Evolutionary conservation across 2,888 invertebrate species (phyloP).

Genomic region (Phlogophora meticulosa): DNA sequence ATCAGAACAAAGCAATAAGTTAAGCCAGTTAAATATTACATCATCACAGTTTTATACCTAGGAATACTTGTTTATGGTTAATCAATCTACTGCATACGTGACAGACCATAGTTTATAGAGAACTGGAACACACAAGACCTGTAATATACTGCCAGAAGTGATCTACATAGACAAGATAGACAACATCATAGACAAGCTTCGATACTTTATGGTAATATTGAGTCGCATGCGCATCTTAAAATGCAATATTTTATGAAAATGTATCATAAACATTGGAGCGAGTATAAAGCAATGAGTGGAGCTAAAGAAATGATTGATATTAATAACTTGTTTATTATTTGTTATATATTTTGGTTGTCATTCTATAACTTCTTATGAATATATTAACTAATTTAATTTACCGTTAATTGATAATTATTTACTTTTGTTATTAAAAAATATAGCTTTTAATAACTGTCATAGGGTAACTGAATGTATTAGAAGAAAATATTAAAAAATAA

Average conservation of each 20-base stretch:
- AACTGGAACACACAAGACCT: background rate
- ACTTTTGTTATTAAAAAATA: conserved; percentile 34
- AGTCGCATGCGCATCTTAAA: background rate
- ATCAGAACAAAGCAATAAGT: conserved; percentile 43
- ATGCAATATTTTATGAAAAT: background rate
- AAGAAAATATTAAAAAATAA: conserved; percentile 48
- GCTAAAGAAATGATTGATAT: conserved; percentile 54
- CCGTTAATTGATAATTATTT: conserved; percentile 44
- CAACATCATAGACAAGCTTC: conserved; percentile 3
- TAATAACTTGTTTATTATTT: conserved; percentile 28
- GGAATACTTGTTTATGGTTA: background rate
- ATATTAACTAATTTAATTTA: conserved; percentile 44
- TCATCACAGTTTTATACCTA: background rate
- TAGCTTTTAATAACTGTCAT: conserved; percentile 46
- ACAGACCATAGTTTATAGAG: background rate
- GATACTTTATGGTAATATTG: no score
- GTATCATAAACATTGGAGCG: background rate
- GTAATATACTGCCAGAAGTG: background rate
- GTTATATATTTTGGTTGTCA: conserved; percentile 47
- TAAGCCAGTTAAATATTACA: background rate
- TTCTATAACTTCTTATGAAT: conserved; percentile 57
- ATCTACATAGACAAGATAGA: background rate
- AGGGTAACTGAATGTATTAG: conserved; percentile 50
- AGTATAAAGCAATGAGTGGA: conserved; percentile 41
- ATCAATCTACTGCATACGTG: background rate